These are phyloP conservation scores for Drosophila ambigua DNA, from an alignment of 1,140 invertebrate species.

Conservation along the genomic window DNA sequence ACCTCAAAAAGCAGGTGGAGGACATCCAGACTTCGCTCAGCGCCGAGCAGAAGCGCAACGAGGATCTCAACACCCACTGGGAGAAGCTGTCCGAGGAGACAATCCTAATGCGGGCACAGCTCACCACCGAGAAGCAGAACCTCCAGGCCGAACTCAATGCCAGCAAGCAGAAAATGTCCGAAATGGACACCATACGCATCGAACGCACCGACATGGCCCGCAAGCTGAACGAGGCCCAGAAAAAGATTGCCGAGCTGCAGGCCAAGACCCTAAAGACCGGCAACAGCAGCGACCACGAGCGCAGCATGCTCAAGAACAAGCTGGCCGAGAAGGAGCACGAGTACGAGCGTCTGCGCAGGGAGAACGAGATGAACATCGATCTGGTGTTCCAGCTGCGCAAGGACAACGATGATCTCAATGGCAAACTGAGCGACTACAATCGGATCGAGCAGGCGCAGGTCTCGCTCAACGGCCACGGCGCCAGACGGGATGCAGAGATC, in stretches of 20 bases:
- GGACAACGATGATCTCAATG: conserved; percentile 91
- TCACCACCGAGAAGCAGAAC: conserved; percentile 91
- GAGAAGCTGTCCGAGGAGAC: conserved; percentile 93
- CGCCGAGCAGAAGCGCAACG: conserved; percentile 89
- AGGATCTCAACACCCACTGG: conserved; percentile 92
- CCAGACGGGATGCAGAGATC: conserved; percentile 90
- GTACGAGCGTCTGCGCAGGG: conserved; percentile 89
- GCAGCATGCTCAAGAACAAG: conserved; percentile 87
- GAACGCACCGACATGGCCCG: conserved; percentile 85
- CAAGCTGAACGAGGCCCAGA: conserved; percentile 88
- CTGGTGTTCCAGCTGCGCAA: conserved; percentile 88
- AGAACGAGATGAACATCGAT: conserved; percentile 89
- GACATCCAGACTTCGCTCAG: conserved; percentile 87
- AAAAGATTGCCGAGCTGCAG: conserved; percentile 84
- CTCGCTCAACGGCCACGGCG: conserved; percentile 90
- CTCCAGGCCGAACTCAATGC: conserved; percentile 84
- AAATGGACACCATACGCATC: conserved; percentile 71
- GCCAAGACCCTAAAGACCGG: conserved; percentile 75
- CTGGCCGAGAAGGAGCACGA: conserved; percentile 91
- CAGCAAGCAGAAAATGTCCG: conserved; percentile 63
- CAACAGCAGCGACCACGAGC: conserved; percentile 87
- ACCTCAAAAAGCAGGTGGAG: conserved; percentile 87
- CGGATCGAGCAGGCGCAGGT: conserved; percentile 92
- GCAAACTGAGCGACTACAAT: conserved; percentile 93
- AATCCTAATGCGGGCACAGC: conserved; percentile 90